A percentile compares a stretch with the other conserved stretches of the same genome.
Evolutionary conservation across 2,797 vertebrate genomes (phyloP).

Genomic region (Cetoscarus ocellatus): DNA sequence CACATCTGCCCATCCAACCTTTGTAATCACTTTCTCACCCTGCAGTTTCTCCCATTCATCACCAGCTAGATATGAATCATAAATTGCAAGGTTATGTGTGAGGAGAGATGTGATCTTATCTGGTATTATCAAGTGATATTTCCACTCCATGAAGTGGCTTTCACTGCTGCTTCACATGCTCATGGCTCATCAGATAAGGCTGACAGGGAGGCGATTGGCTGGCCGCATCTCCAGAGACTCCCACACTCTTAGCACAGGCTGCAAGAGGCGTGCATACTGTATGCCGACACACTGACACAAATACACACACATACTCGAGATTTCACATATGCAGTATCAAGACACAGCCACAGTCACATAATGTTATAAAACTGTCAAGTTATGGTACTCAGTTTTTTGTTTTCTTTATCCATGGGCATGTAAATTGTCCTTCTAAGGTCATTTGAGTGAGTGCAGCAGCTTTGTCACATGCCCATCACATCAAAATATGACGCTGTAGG

Average conservation of each 20-base stretch:
- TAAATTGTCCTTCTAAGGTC: background rate
- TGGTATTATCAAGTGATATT: conserved; percentile 63
- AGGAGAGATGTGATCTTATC: conserved; percentile 55
- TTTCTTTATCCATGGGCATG: background rate
- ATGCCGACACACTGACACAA: background rate
- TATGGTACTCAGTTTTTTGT: background rate
- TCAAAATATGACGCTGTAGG: background rate
- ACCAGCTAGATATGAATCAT: conserved; percentile 46
- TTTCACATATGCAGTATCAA: background rate
- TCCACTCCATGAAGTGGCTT: conserved; percentile 52
- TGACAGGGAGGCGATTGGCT: conserved; percentile 61
- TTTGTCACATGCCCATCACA: background rate
- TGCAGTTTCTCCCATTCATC: conserved; percentile 39
- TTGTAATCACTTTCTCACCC: conserved; percentile 48
- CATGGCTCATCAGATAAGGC: conserved; percentile 74
- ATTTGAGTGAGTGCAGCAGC: background rate
- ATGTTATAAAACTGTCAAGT: background rate
- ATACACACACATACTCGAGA: background rate
- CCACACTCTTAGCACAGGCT: conserved; percentile 16
- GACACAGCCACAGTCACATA: background rate
- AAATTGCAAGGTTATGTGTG: conserved; percentile 64
- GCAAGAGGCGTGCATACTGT: conserved; percentile 16
- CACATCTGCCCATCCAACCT: conserved; percentile 35
- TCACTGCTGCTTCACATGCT: conserved; percentile 44
- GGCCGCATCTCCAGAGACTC: conserved; percentile 46